Base-by-base conservation (phyloP, 2,888 invertebrate genomes). In the Chesias legatella region DNA sequence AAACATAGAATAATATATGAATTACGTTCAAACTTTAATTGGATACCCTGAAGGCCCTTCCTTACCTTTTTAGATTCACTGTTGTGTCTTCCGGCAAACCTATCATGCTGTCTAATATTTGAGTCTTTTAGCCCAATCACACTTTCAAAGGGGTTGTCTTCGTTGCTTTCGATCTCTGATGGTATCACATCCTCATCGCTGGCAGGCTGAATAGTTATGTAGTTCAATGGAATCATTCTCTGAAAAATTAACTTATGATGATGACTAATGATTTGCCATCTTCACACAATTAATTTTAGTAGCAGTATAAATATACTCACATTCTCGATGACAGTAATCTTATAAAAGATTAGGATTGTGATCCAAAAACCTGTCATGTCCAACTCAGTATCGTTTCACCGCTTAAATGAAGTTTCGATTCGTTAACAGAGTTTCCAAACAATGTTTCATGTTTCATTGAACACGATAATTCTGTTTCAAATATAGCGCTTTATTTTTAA, bases 351-450 rank as follows among this genome's bases (percentile, higher is more conserved):
- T 1, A 58, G 43, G 26, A 73, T 36, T 22, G 66, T 35, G 43
- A 76, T 51, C 38, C 60, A 60, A 27, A 56, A 48, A 27, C 53
- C 47, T 63, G 48, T 61, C 82, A 83, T 83, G 60, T 60, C 63
- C 43, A 48, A 56, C 55, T 48, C 54, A 50, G 43, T 48, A 35
- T 47, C 58, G 43, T 60, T 53, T 50, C 52, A 43, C 31, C 28
- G 60, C 53, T 65, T 52, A 58, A 68, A 52, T 63, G 63, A 60
- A 41, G 36, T 33, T 41, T 52, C 40, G 43, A 48, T 44, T 51
- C 50, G 45, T 34, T 48, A 59, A 31, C 43, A 46, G 53, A 53
- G 63, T 78, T 78, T 73, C 63, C 67, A 78, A 82, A 81, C 73
- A 73, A 35, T 43, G 35, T 30, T 45, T 56, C 49, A 34, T 43